Evolutionary conservation across 1,140 invertebrate genomes (phyloP).

Genomic region (Drosophila pectinifera): DNA sequence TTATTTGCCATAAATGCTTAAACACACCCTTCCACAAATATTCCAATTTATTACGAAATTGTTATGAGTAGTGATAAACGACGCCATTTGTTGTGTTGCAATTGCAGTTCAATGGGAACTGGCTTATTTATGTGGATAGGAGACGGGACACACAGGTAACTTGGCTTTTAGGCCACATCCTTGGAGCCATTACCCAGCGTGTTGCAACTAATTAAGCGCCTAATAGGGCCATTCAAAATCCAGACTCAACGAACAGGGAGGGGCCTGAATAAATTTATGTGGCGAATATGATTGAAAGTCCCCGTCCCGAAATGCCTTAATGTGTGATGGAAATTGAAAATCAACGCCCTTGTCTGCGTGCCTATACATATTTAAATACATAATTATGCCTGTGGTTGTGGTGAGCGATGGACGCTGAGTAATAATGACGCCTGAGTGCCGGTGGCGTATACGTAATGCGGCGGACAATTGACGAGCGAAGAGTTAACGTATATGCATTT

Average conservation of each 20-base stretch:
- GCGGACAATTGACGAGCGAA: slow-evolving; percentile 35
- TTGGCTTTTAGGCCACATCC: neutral
- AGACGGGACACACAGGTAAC: neutral
- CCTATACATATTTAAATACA: slow-evolving; percentile 2
- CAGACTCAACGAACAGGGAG: too few relatives aligned
- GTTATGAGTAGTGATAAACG: slow-evolving; percentile 56
- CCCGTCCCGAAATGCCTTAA: neutral
- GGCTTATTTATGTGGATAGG: neutral
- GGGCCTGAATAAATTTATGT: neutral
- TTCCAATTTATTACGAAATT: slow-evolving; percentile 61
- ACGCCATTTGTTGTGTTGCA: slow-evolving; percentile 47
- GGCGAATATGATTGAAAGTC: slow-evolving; percentile 2
- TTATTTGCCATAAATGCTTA: slow-evolving; percentile 8
- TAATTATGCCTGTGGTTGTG: slow-evolving; percentile 24
- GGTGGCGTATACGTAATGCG: slow-evolving; percentile 51
- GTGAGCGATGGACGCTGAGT: slow-evolving; percentile 7
- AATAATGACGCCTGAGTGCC: slow-evolving; percentile 41
- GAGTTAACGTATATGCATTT: slow-evolving; percentile 38
- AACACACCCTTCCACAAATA: slow-evolving; percentile 20
- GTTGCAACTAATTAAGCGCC: slow-evolving; percentile 1
- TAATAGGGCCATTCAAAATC: slow-evolving; percentile 5
- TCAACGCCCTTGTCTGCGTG: neutral
- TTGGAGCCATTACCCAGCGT: neutral
- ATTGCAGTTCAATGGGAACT: slow-evolving; percentile 23
- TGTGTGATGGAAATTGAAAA: slow-evolving; percentile 22